phyloP scores from a whole-genome alignment of 2,113 vertebrate genomes.

The Chaenogobius annularis region DNA sequence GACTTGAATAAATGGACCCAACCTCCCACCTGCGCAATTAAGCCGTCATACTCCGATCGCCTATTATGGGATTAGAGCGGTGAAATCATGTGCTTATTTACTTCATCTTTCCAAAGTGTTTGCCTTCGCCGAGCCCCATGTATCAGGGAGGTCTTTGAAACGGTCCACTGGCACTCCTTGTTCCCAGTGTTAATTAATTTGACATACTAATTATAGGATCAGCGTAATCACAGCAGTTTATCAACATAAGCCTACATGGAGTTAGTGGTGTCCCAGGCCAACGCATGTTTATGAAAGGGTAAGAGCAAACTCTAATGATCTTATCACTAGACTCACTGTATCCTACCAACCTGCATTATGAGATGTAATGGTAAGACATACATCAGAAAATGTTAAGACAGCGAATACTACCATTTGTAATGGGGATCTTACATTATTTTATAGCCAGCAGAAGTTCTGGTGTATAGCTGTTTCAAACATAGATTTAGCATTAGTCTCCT shows the following conservation, averaged over 20 bases:
- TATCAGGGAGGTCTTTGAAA: slow-evolving; percentile 11
- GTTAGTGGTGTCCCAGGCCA: neutral
- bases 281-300: neutral
- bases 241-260: slow-evolving; percentile 14
- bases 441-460: neutral
- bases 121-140: neutral
- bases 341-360: neutral
- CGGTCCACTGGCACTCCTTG: slow-evolving; percentile 11
- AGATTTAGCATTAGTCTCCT: slow-evolving; percentile 1
- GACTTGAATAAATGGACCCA: slow-evolving; percentile 1
- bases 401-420: neutral
- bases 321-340: neutral
- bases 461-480: slow-evolving; percentile 1
- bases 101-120: slow-evolving; percentile 14
- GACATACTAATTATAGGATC: slow-evolving; percentile 15
- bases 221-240: slow-evolving; percentile 18
- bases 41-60: slow-evolving; percentile 5
- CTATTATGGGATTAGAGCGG: neutral
- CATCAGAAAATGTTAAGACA: neutral
- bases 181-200: slow-evolving; percentile 19
- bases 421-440: neutral
- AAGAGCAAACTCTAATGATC: slow-evolving; percentile 1
- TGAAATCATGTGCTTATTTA: slow-evolving; percentile 4
- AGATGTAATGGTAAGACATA: neutral
- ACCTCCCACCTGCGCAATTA: slow-evolving; percentile 8